Evolutionary conservation across 1,140 invertebrate genomes (phyloP).

Genomic region (Drosophila triauraria): DNA sequence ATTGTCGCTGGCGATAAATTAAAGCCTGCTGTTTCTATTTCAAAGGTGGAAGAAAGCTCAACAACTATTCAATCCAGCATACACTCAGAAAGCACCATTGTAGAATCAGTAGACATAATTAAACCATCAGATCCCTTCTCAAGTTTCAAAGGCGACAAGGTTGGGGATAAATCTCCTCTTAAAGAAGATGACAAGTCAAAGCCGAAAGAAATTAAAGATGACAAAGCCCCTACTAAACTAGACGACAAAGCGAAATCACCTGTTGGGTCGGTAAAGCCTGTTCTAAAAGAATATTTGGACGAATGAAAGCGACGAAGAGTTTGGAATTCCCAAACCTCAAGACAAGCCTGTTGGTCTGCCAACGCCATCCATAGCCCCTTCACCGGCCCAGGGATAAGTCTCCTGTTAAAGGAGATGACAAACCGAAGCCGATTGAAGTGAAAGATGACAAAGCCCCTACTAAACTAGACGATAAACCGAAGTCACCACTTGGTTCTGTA

Average conservation of each 20-base stretch:
- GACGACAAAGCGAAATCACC: too few species aligned
- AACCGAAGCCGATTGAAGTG: too few species aligned
- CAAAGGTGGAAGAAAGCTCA: constrained; percentile 10
- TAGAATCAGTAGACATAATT: neutral
- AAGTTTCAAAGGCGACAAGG: constrained; percentile 1
- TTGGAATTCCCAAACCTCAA: too few species aligned
- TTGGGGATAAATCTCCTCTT: too few species aligned
- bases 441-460: constrained; percentile 7
- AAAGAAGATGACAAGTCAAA: too few species aligned
- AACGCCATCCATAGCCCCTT: too few species aligned
- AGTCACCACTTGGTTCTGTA: neutral
- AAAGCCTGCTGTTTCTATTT: neutral
- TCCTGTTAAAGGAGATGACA: too few species aligned
- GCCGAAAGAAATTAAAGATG: constrained; percentile 1
- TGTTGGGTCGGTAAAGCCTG: too few species aligned
- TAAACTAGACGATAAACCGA: constrained; percentile 11
- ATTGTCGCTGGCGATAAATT: neutral
- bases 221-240: neutral
- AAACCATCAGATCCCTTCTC: neutral
- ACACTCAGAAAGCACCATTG: neutral
- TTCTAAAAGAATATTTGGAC: too few species aligned
- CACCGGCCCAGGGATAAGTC: too few species aligned
- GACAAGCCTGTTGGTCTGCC: too few species aligned
- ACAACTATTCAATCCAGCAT: neutral
- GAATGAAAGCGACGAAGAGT: too few species aligned